phyloP scores from a whole-genome alignment of 2,888 invertebrate species.

The Diabrotica balteata region DNA sequence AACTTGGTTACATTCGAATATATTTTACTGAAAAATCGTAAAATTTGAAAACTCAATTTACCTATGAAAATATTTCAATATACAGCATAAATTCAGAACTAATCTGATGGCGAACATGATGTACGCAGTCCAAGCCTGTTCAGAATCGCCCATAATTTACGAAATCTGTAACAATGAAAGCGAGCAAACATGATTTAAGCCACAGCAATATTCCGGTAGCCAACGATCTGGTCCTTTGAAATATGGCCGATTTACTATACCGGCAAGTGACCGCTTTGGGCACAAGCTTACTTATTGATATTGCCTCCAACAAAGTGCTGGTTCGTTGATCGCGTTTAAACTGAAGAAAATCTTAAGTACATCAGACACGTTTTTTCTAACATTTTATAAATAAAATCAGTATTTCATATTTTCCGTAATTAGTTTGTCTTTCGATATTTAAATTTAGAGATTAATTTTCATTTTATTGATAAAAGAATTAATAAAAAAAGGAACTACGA shows the following conservation, averaged over 20 bases:
- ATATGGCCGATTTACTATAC: conserved; percentile 37
- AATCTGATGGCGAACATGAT: conserved; percentile 8
- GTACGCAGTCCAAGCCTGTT: conserved; percentile 28
- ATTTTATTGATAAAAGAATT: too few relatives aligned
- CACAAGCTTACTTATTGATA: conserved; percentile 28
- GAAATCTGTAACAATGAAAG: conserved; percentile 46
- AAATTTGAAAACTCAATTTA: background rate
- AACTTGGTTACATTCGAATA: too few relatives aligned
- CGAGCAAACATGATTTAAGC: conserved; percentile 48
- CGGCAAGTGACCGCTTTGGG: conserved; percentile 20
- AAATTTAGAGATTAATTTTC: too few relatives aligned
- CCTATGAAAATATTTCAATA: background rate
- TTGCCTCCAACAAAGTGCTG: conserved; percentile 8
- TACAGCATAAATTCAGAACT: conserved; percentile 11
- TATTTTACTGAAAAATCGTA: too few relatives aligned
- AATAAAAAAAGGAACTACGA: too few relatives aligned
- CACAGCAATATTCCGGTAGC: conserved; percentile 47
- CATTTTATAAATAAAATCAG: too few relatives aligned
- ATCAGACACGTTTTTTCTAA: too few relatives aligned
- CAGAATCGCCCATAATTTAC: conserved; percentile 42
- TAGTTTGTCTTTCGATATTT: too few relatives aligned
- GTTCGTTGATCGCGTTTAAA: conserved; percentile 8
- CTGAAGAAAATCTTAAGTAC: too few relatives aligned
- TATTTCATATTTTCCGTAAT: too few relatives aligned
- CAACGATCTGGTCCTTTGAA: conserved; percentile 40